Conservation (phyloP, 2,797 vertebrate species). For the Psittacula echo region DNA sequence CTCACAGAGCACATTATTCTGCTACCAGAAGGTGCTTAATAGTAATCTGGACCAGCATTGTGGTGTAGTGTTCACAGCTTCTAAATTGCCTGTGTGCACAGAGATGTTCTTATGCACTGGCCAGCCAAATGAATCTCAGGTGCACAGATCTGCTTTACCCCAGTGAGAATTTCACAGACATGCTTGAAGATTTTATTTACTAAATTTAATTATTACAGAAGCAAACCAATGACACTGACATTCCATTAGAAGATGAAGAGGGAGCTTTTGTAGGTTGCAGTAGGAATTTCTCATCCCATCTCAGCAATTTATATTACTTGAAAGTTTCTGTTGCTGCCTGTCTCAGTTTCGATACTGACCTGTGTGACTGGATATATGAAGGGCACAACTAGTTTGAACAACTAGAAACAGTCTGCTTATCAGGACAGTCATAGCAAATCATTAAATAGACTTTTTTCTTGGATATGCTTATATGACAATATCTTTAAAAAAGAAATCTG, state of each 20-base stretch:
- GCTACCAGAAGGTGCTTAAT: background rate
- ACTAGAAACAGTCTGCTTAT: background rate
- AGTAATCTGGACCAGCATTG: background rate
- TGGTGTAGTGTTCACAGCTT: background rate
- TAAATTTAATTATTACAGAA: background rate
- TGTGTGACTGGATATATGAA: background rate
- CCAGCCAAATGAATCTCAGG: no score
- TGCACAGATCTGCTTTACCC: background rate
- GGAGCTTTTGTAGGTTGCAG: background rate
- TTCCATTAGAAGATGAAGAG: background rate
- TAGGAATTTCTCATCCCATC: background rate
- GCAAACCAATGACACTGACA: background rate
- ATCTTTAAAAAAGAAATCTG: background rate
- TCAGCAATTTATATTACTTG: background rate
- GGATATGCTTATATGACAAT: background rate
- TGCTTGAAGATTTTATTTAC: background rate
- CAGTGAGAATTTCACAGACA: background rate
- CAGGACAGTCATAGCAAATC: background rate
- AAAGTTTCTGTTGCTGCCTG: background rate
- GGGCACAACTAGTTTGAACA: background rate
- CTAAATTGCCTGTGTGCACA: background rate
- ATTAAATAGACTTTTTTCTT: background rate
- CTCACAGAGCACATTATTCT: background rate
- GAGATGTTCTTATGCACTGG: background rate
- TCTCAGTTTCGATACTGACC: background rate